Evolutionary conservation across 2,888 invertebrate genomes (phyloP).

Genomic region (Cheilosia scutellata): DNA sequence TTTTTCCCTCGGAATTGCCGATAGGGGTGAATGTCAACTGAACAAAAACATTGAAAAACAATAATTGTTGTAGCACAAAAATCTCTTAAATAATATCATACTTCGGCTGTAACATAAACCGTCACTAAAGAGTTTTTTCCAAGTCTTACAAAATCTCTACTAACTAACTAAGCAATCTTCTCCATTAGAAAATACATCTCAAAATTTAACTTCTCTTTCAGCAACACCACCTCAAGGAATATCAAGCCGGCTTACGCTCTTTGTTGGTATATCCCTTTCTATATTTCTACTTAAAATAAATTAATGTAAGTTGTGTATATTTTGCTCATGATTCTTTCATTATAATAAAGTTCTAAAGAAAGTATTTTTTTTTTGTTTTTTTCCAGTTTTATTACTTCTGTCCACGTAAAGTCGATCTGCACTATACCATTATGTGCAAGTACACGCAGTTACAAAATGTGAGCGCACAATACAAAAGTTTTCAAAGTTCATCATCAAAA

Average conservation of each 20-base stretch:
- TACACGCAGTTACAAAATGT: conserved; percentile 37
- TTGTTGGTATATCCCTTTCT: conserved; percentile 39
- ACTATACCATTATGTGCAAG: neutral
- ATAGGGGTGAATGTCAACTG: too few species aligned
- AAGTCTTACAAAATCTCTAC: too few species aligned
- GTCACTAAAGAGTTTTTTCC: too few species aligned
- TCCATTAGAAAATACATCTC: neutral
- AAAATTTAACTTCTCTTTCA: conserved; percentile 32
- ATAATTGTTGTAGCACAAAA: too few species aligned
- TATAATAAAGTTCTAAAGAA: conserved; percentile 25
- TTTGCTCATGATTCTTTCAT: conserved; percentile 6
- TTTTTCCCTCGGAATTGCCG: too few species aligned
- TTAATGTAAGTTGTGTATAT: conserved; percentile 23
- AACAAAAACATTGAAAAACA: too few species aligned
- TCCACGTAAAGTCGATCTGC: conserved; percentile 28
- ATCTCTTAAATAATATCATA: too few species aligned
- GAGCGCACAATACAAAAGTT: conserved; percentile 36
- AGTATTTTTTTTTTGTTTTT: conserved; percentile 6
- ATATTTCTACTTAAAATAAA: conserved; percentile 32
- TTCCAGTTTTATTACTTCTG: conserved; percentile 3
- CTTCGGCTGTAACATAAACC: too few species aligned
- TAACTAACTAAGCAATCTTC: neutral
- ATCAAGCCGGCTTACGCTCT: conserved; percentile 15
- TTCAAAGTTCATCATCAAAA: conserved; percentile 56
- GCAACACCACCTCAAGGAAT: conserved; percentile 36